Evolutionary conservation across 1,140 invertebrate genomes (phyloP).

Genomic region (Pomacea maculata): DNA sequence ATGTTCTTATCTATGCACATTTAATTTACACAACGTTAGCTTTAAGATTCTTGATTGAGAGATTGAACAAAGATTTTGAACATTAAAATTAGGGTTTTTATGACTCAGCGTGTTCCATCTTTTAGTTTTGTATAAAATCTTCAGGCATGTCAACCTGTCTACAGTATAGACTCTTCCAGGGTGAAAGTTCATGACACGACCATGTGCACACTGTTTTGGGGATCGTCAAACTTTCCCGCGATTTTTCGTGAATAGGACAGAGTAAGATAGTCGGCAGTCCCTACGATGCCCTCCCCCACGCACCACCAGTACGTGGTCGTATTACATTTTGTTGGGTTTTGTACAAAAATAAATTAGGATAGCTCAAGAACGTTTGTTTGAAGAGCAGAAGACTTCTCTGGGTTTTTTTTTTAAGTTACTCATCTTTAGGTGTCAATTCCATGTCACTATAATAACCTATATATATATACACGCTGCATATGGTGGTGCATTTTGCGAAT

Average conservation of each 20-base stretch:
- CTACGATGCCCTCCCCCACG: background rate
- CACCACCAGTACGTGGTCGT: no score
- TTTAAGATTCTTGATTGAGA: no score
- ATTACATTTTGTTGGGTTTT: background rate
- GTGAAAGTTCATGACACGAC: constrained; percentile 25
- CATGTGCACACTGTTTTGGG: constrained; percentile 8
- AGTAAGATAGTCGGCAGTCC: background rate
- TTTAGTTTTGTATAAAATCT: background rate
- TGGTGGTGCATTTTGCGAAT: no score
- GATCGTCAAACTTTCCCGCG: constrained; percentile 17
- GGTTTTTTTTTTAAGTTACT: no score
- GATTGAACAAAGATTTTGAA: no score
- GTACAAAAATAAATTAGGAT: background rate
- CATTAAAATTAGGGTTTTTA: background rate
- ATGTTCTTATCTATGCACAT: background rate
- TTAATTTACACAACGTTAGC: background rate
- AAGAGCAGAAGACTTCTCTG: no score
- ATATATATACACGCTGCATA: no score
- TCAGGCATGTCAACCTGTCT: background rate
- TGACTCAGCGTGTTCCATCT: background rate
- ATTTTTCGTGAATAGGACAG: background rate
- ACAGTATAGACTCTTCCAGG: constrained; percentile 4
- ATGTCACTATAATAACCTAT: no score
- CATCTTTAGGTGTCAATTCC: no score
- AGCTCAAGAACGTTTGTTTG: background rate